A percentile compares a stretch with the other conserved stretches of the same genome.
Conservation (phyloP, 2,797 vertebrate genomes). For the Cheracebus regulus region DNA sequence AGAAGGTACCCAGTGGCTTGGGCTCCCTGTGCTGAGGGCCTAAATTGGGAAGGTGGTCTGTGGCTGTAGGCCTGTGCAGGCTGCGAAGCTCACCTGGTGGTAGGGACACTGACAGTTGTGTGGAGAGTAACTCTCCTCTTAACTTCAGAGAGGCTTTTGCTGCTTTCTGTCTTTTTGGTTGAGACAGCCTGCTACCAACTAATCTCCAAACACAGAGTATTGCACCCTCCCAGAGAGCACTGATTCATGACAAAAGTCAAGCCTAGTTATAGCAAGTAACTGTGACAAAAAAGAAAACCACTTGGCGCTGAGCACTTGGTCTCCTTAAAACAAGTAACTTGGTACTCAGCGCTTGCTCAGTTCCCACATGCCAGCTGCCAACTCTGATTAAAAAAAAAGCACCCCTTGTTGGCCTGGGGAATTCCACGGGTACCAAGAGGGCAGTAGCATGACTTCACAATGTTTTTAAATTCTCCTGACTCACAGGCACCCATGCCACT, state of each 20-base stretch:
- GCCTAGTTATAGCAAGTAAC: background rate
- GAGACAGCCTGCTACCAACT: background rate
- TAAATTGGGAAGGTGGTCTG: background rate
- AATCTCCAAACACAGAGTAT: background rate
- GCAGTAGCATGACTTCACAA: background rate
- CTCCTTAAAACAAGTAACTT: background rate
- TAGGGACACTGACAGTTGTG: background rate
- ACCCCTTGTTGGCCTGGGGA: background rate
- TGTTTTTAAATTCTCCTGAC: background rate
- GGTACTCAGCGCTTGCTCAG: background rate
- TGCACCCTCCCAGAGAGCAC: background rate
- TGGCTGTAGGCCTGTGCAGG: background rate
- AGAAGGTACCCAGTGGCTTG: background rate
- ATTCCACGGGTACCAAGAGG: background rate
- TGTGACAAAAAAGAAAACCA: background rate
- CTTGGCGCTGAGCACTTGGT: background rate
- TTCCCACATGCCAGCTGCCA: background rate
- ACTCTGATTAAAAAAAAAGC: background rate
- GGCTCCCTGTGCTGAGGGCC: background rate
- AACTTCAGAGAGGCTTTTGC: background rate
- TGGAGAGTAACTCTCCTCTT: constrained; percentile 20
- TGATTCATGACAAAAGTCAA: background rate
- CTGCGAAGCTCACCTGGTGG: background rate
- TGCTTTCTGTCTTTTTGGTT: background rate
- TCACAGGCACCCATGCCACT: background rate